Percentiles rank a stretch among this genome's conserved stretches.
phyloP scores from a whole-genome alignment of 2,113 vertebrate species.

The Elgaria multicarinata region DNA sequence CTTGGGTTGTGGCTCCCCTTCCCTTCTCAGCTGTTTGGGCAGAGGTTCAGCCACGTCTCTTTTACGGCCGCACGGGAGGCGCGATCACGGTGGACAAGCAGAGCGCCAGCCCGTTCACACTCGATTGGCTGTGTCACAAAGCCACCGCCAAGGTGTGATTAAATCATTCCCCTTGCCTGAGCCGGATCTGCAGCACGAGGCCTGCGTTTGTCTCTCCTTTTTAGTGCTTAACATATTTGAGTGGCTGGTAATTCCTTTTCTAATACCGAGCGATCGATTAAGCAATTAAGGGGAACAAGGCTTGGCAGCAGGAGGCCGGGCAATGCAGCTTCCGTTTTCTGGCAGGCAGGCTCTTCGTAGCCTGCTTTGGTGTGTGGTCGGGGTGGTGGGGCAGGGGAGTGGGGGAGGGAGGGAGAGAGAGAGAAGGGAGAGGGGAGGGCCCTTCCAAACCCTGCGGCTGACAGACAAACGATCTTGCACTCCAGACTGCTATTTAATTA shows the following conservation, averaged over 20 bases:
- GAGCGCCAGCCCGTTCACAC: background rate
- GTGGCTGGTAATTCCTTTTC: slow-evolving; percentile 32
- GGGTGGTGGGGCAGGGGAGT: background rate
- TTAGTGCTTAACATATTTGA: slow-evolving; percentile 16
- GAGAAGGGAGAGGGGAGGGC: too few species aligned
- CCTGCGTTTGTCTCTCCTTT: slow-evolving; percentile 8
- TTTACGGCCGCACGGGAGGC: background rate
- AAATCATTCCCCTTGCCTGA: background rate
- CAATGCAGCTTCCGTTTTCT: background rate
- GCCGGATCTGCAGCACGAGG: background rate
- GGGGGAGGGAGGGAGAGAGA: background rate
- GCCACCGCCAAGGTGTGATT: background rate
- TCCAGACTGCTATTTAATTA: background rate
- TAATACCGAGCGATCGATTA: slow-evolving; percentile 29
- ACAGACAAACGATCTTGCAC: background rate
- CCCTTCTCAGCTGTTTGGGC: background rate
- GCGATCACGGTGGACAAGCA: background rate
- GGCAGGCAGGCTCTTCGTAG: background rate
- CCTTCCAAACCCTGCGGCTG: background rate
- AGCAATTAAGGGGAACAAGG: slow-evolving; percentile 22
- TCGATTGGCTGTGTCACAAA: background rate
- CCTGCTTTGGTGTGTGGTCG: too few species aligned
- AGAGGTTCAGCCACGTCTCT: background rate
- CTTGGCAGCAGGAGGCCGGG: slow-evolving; percentile 10
- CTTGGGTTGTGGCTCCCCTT: background rate